Percentiles rank a stretch among this genome's conserved stretches.
These are phyloP conservation scores for Chrosomus eos DNA, from an alignment of 2,797 vertebrate genomes.

Conservation along the genomic window DNA sequence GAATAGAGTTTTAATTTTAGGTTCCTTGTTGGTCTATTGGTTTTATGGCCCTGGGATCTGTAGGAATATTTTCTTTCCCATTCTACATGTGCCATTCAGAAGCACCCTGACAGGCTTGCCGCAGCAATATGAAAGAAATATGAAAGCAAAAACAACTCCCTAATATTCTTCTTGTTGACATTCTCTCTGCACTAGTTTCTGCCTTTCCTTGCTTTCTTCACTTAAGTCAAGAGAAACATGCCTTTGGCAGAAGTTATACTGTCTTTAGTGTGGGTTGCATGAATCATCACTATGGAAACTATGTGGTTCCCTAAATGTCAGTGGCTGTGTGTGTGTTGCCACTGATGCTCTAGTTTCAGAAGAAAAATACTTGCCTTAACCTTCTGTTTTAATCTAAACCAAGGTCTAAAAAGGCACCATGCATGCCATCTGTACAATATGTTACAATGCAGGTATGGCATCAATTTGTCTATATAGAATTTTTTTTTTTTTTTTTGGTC, in stretches of 20 bases:
- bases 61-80: neutral
- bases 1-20: neutral
- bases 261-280: slow-evolving; percentile 44
- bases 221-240: slow-evolving; percentile 45
- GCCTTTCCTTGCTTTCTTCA: slow-evolving; percentile 1
- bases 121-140: neutral
- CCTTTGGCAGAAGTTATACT: slow-evolving; percentile 43
- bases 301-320: slow-evolving; percentile 50
- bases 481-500: neutral
- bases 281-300: slow-evolving; percentile 61
- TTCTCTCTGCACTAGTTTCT: slow-evolving; percentile 3
- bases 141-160: neutral
- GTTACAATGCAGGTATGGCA: neutral
- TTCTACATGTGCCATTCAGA: neutral
- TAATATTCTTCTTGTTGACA: slow-evolving; percentile 12
- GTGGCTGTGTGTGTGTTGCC: slow-evolving; percentile 35
- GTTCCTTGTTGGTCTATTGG: neutral
- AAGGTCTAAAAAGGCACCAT: neutral
- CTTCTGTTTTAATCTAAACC: slow-evolving; percentile 15
- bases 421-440: neutral
- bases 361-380: slow-evolving; percentile 21
- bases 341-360: slow-evolving; percentile 44
- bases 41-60: neutral
- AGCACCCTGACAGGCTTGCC: neutral
- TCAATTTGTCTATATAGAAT: slow-evolving; percentile 1